Evolutionary conservation across 2,797 vertebrate genomes (phyloP).

Genomic region (Myotis pilosus): DNA sequence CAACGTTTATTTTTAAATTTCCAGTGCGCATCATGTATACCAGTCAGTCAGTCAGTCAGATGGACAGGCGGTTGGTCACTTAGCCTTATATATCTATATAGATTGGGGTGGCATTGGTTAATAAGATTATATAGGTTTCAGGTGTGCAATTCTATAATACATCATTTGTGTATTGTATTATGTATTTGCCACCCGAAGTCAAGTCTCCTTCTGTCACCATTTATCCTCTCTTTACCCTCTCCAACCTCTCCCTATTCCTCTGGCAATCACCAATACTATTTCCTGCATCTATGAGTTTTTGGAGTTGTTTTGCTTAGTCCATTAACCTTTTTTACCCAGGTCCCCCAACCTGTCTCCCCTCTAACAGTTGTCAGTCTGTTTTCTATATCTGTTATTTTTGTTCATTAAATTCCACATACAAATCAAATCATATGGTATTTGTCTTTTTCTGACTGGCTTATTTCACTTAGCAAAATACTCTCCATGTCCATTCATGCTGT

Average conservation of each 20-base stretch:
- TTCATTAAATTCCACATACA: not conserved
- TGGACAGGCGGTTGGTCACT: no score
- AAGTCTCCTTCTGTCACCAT: not conserved
- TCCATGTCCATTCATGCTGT: not conserved
- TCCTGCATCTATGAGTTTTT: not conserved
- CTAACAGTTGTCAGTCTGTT: not conserved
- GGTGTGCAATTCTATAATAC: not conserved
- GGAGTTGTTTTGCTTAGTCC: not conserved
- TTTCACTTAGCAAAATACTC: not conserved
- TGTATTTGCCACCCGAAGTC: not conserved
- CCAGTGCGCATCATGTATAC: no score
- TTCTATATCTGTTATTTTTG: not conserved
- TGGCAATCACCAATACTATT: not conserved
- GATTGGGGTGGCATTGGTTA: not conserved
- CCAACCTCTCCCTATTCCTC: not conserved
- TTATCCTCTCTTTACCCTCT: not conserved
- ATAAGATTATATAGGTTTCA: not conserved
- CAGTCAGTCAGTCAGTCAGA: rapidly evolving
- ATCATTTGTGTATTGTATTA: not conserved
- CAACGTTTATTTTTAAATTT: no score
- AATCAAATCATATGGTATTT: not conserved
- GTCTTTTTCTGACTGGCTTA: not conserved
- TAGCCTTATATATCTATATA: no score
- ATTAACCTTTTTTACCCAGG: not conserved
- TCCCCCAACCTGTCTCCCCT: not conserved